Base-by-base conservation (phyloP, 2,888 invertebrate species). In the Drosophila atripex region DNA sequence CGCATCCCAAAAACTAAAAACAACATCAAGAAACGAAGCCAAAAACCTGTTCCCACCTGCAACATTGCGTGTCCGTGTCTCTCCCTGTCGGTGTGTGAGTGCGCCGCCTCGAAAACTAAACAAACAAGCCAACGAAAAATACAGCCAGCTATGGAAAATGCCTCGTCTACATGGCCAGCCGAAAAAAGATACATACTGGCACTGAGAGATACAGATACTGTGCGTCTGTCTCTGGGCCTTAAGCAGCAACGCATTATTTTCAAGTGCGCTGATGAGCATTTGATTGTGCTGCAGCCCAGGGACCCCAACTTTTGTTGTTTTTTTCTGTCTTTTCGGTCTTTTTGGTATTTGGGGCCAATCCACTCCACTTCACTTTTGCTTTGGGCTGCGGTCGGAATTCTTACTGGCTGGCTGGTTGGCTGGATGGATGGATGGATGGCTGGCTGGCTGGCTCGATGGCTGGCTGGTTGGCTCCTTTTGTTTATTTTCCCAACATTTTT, bases 221-320 rank as follows among this genome's bases (percentile, higher is more conserved):
- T 68, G 68, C 68, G 78, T 69, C 16, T 45, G 52, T 43, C 35
- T 49, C 57, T 64, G 56, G 77, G 77, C 71, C 73, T 75, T 68
- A 73, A 66, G 58, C 73, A 75, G 21, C 82, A 66, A 73, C 74
- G 88, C 82, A 82, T 86, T 78, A 78, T 76, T 86, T 86, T 86
- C 79, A 87, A 86, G 88, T 87, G 77, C 77, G 80, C 80, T 86
- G 88, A 87, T 86, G 89, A 79, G 83, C 80, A 88, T 89, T 89
- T 88, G 89, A 88, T 88, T 83, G 8, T 41, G 39, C 9, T 75
- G 88, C 76, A 76, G 51, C 72, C 71, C n/a, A n/a, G n/a, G n/a
- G n/a, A n/a, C n/a, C 38, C 54, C 49, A 49, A 21, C 63, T 14
- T 51, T 64, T 64, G 18, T 39, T 18, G 18, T 18, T 18, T 1